Evolutionary conservation across 2,797 vertebrate genomes (phyloP).

Genomic region (Peromyscus melanophrys): DNA sequence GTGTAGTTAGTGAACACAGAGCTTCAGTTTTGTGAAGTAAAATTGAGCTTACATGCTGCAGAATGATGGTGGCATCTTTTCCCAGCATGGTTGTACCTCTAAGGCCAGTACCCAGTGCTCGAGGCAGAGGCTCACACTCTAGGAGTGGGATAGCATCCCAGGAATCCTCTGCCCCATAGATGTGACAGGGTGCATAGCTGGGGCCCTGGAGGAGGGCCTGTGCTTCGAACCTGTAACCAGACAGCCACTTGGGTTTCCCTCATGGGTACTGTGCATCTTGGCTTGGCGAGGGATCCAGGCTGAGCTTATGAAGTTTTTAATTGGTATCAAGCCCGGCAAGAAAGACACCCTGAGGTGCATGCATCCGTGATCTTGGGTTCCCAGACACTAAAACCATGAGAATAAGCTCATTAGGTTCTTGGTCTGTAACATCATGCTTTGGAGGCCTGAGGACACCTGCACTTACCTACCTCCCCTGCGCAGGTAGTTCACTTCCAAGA

Average conservation of each 20-base stretch:
- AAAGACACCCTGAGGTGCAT: neutral
- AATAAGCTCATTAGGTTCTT: neutral
- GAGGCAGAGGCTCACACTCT: neutral
- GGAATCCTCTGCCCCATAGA: neutral
- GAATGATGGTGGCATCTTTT: neutral
- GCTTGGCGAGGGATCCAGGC: neutral
- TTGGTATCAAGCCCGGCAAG: neutral
- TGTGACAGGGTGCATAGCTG: neutral
- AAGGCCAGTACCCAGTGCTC: neutral
- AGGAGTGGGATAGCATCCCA: accelerated
- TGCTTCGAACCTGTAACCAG: neutral
- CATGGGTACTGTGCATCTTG: neutral
- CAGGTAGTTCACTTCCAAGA: neutral
- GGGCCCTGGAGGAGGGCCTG: neutral
- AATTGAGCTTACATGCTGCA: neutral
- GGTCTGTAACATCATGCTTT: neutral
- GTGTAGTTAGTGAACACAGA: neutral
- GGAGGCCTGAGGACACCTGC: accelerated
- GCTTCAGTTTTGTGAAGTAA: neutral
- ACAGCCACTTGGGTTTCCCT: neutral
- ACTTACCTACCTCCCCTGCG: neutral
- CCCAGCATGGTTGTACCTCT: neutral
- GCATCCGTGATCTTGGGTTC: neutral
- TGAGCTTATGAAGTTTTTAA: neutral
- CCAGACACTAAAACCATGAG: neutral